Evolutionary conservation across 2,888 invertebrate genomes (phyloP).

Genomic region (Nowickia ferox): DNA sequence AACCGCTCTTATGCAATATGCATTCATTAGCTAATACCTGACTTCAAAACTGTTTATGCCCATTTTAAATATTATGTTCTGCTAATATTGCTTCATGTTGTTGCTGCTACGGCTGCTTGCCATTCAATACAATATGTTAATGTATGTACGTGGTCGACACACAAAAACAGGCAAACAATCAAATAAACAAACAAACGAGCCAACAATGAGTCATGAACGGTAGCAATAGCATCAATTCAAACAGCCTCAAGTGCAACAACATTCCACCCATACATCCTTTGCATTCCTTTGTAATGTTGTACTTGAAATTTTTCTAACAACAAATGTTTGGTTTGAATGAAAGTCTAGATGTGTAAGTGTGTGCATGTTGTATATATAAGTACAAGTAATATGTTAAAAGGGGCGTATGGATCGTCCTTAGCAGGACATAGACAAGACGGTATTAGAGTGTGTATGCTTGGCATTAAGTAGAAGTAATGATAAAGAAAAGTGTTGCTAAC

Average conservation of each 20-base stretch:
- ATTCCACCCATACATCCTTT: slow-evolving; percentile 37
- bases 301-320: slow-evolving; percentile 54
- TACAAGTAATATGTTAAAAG: slow-evolving; percentile 18
- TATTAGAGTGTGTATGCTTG: slow-evolving; percentile 35
- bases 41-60: slow-evolving; percentile 61
- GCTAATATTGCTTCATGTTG: slow-evolving; percentile 16
- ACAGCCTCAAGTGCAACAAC: slow-evolving; percentile 68
- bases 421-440: slow-evolving; percentile 61
- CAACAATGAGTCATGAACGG: slow-evolving; percentile 27
- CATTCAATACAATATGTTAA: slow-evolving; percentile 48
- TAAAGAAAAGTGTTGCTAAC: slow-evolving; percentile 68
- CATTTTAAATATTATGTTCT: slow-evolving; percentile 66
- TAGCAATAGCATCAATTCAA: slow-evolving; percentile 55
- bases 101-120: slow-evolving; percentile 47
- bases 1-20: neutral
- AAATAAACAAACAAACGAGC: slow-evolving; percentile 35
- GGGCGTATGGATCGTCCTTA: slow-evolving; percentile 69
- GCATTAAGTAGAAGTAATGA: slow-evolving; percentile 55
- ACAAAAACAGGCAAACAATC: slow-evolving; percentile 48
- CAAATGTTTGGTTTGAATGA: slow-evolving; percentile 62
- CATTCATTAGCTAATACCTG: slow-evolving; percentile 26
- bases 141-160: slow-evolving; percentile 45
- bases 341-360: slow-evolving; percentile 2
- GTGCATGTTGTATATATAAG: neutral
- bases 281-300: slow-evolving; percentile 65